A percentile compares a stretch with the other conserved stretches of the same genome.
These are phyloP conservation scores for Ectropis grisescens DNA, from an alignment of 1,140 invertebrate species.

Conservation along the genomic window DNA sequence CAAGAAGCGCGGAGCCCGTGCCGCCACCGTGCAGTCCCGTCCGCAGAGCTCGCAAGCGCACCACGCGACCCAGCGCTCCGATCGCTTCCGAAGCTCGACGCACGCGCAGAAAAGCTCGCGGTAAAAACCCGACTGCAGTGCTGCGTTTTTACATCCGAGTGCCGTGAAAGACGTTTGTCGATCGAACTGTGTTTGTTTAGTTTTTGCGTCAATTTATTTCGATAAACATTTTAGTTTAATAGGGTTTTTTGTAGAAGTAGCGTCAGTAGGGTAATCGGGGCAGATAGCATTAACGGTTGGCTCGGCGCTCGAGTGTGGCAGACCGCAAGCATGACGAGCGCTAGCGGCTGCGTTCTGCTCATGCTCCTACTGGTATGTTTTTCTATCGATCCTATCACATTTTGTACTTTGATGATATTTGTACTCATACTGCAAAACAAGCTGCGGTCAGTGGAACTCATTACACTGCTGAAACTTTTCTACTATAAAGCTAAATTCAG, in stretches of 20 bases:
- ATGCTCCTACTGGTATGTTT: slow-evolving; percentile 47
- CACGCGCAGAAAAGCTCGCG: slow-evolving; percentile 16
- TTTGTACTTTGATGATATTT: too few species aligned
- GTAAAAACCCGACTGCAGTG: slow-evolving; percentile 13
- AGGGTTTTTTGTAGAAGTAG: slow-evolving; percentile 13
- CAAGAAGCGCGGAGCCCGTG: slow-evolving; percentile 28
- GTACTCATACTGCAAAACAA: not conserved
- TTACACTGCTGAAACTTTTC: too few species aligned
- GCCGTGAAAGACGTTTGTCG: too few species aligned
- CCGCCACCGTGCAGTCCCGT: slow-evolving; percentile 40
- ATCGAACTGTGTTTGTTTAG: not conserved
- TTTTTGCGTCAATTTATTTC: not conserved
- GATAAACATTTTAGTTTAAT: too few species aligned
- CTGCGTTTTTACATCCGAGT: not conserved
- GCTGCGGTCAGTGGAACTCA: too few species aligned
- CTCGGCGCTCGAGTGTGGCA: slow-evolving; percentile 61
- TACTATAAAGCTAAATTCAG: too few species aligned
- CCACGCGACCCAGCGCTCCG: slow-evolving; percentile 27
- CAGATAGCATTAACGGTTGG: slow-evolving; percentile 65
- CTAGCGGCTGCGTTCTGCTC: slow-evolving; percentile 46
- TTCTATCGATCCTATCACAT: too few species aligned
- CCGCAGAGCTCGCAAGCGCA: slow-evolving; percentile 33
- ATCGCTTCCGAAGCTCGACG: slow-evolving; percentile 7
- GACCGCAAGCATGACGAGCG: slow-evolving; percentile 65
- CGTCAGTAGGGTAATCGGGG: slow-evolving; percentile 60